Percentiles rank a stretch among this genome's conserved stretches.
Evolutionary conservation across 2,113 vertebrate species (phyloP).

Genomic region (Ramphastos sulfuratus): DNA sequence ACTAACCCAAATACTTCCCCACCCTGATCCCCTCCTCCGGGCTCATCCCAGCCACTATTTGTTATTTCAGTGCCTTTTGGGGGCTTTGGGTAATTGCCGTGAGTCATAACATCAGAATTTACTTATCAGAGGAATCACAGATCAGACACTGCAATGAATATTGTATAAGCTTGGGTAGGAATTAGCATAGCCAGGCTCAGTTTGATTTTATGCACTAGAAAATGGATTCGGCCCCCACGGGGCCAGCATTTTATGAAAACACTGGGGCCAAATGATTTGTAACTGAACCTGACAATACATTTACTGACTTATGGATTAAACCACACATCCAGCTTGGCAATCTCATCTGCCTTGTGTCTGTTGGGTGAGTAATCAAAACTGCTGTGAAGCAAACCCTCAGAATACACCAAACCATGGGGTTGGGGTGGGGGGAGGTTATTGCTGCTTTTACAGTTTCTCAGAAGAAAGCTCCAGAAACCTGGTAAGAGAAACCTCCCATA

Average conservation of each 20-base stretch:
- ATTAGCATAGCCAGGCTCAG: conserved; percentile 38
- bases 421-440: background rate
- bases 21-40: background rate
- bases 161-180: conserved; percentile 42
- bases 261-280: conserved; percentile 40
- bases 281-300: background rate
- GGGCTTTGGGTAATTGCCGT: conserved; percentile 42
- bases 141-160: conserved; percentile 50
- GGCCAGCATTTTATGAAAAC: conserved; percentile 31
- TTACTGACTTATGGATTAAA: conserved; percentile 21
- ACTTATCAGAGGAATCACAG: conserved; percentile 45
- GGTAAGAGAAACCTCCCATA: background rate
- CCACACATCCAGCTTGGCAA: background rate
- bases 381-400: background rate
- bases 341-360: background rate
- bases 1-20: background rate
- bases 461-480: background rate
- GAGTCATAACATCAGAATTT: conserved; percentile 55
- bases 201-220: conserved; percentile 37
- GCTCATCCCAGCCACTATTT: background rate
- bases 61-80: conserved; percentile 28
- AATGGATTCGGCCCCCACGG: conserved; percentile 14
- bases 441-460: background rate
- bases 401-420: background rate
- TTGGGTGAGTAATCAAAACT: background rate